Conservation (phyloP, 2,797 vertebrate species). For the Spondyliosoma cantharus region DNA sequence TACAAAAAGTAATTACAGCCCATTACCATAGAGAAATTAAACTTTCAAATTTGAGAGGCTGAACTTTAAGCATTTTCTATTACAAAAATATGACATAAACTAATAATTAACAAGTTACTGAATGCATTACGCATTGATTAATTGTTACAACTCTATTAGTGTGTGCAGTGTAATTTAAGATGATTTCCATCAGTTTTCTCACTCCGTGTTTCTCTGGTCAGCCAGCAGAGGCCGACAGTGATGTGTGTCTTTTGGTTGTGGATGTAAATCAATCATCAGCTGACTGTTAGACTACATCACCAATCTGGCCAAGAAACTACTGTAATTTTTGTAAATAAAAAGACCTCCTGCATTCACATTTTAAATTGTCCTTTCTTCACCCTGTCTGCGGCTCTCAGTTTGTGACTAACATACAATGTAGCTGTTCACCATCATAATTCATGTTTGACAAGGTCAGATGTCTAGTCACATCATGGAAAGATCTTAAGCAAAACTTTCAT, state of each 20-base stretch:
- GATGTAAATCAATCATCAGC: conserved; percentile 21
- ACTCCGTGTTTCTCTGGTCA: background rate
- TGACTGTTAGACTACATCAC: conserved; percentile 20
- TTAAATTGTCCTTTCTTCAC: conserved; percentile 4
- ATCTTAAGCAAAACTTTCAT: background rate
- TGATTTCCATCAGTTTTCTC: background rate
- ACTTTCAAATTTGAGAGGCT: background rate
- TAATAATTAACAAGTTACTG: background rate
- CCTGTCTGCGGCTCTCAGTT: conserved; percentile 21
- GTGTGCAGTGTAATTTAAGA: background rate
- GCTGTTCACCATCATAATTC: conserved; percentile 1
- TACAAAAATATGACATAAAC: too few relatives aligned
- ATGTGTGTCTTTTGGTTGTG: conserved; percentile 11
- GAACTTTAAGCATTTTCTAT: background rate
- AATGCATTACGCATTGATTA: background rate
- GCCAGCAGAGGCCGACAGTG: conserved; percentile 13
- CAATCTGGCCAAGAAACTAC: conserved; percentile 7
- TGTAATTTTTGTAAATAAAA: conserved; percentile 14
- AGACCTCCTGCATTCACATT: background rate
- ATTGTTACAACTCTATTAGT: background rate
- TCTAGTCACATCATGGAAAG: background rate
- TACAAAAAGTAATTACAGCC: background rate
- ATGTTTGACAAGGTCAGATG: conserved; percentile 2
- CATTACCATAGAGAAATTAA: background rate
- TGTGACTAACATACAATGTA: conserved; percentile 6